Base-by-base conservation (phyloP, 2,113 vertebrate genomes). In the Micronisus gabar region DNA sequence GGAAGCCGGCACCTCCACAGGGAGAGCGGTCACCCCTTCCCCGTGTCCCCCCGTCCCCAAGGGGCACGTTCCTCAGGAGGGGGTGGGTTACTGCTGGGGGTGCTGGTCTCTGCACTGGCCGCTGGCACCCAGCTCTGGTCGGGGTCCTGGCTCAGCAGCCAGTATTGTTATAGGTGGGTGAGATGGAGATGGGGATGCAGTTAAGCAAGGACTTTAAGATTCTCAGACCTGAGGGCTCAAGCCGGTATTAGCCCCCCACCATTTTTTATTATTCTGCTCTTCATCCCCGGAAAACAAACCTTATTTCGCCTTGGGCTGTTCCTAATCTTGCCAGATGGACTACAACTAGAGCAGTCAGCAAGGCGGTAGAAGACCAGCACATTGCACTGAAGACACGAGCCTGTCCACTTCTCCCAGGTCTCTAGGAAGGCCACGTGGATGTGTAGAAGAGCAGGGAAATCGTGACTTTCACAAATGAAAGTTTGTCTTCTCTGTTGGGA, bases 1-100 rank as follows among this genome's bases (percentile, higher is more conserved):
- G 47, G 56, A 75, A 81, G 45, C 25, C 5, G 0, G 26, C 38
- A 27, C 14, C 27, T n/a, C 25, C 8, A 2, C 5, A n/a, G 30
- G 50, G 50, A 72, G 15, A 38, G 30, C 6, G 0, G 12, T 25
- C 34, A 38, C 22, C 41, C 27, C 27, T 29, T 82, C 23, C 23
- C 34, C 1, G 0, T 7, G 0, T 26, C 12, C 4, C 25, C 29
- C 27, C 15, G 6, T 48, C 22, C 26, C 61, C 14, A 15, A 0
- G 26, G 25, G 15, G 4, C 50, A 21, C 1, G 0, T 53, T 38
- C 6, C 19, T 68, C 21, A 34, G n/a, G 14, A 65, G 10, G 11
- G 21, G 13, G 22, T 25, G 30, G 15, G 23, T 85, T 62, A 32
- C 16, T 56, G 25, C 41, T 65, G 38, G 26, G 25, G 5, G 10